Base-by-base conservation (phyloP, 1,140 invertebrate species). In the Dolichoris vasculosae region DNA sequence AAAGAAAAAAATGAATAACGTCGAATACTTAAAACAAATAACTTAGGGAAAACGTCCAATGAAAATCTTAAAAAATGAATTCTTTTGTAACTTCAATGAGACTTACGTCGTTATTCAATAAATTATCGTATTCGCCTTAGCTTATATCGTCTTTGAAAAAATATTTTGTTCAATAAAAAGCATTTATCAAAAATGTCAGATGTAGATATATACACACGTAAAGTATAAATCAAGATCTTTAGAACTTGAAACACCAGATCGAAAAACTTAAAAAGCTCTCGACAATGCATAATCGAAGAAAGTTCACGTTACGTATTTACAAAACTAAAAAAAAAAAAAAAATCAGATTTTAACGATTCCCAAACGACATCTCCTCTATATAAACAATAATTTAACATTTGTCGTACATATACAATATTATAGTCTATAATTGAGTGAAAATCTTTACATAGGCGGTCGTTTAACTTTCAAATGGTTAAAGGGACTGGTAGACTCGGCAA, bases 371-470 rank as follows among this genome's bases (percentile, higher is more conserved):
- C 76, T 86, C 46, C 55, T 64, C 77, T 40, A 82, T 76, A 63
- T 86, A 81, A 82, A 51, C 43, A 88, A 88, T 85, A 79, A 84
- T 71, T 85, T 48, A 83, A 86, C 82, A 85, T 81, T 87, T 85
- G 67, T 85, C 32, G n/a, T 51, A 76, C 67, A 40, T 82, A 73
- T 83, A 82, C 77, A 82, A 83, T 76, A 85, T 76, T 82, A 51
- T 73, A 85, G 20, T 81, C 84, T 76, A 38, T 67, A 23, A 67
- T 81, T 77, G 51, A 85, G 40, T 85, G 55, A 35, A 73, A 85
- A 81, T 80, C 48, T 85, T 85, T 85, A 85, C 78, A 81, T 75
- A 79, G 82, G 73, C 82, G 82, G 35, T 73, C 81, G 17, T 17
- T 75, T 63, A 64, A 67, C 30, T 48, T 77, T 77, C 17, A 77